Evolutionary conservation across 2,113 vertebrate genomes (phyloP), one percentile per base, ranked within the genome.

Genomic region (Heterochromis multidens): DNA sequence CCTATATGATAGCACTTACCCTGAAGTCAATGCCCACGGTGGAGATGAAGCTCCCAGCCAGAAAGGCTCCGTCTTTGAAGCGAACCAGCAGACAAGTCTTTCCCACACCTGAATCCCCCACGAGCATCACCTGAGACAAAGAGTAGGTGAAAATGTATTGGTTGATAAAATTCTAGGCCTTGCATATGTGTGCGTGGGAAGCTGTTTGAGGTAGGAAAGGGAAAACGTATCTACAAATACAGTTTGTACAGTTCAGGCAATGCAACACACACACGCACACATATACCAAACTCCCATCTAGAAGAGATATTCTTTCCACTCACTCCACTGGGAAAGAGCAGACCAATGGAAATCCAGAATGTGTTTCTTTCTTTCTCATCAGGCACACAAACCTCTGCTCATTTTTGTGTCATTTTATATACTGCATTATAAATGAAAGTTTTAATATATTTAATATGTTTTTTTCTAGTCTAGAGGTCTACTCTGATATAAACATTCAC

Each of bases 21-120:
- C 98, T 95, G 95, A 99, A 99, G 95, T 99, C 97, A 2, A 99
- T 99, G 33, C 98, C 98, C 80, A 99, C 98, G 0, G 98, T 99
- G 43, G 98, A 99, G 82, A 99, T 99, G 95, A 99, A 99, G 95
- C 97, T 98, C 14, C 98, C 98, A 0, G 98, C 97, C 2, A 99
- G 96, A 94, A 99, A 99, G 2, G 97, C 98, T 1, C 98, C 97
- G 0, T 99, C 98, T 88, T 99, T 99, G 94, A 99, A 99, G 67
- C 98, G 97, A 67, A 99, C 97, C 40, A 99, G 95, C 90, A 99
- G 80, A 76, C 95, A 96, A 49, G 95, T 96, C 89, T 96, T 96
- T 27, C 96, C 96, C 52, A 96, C 96, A 7, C 96, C 98, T 0
- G 98, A 99, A 93, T 99, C 98, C 0, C 98, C 98, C n/a, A 99